Conservation (phyloP, 2,113 vertebrate genomes). For the Serilophus lunatus region DNA sequence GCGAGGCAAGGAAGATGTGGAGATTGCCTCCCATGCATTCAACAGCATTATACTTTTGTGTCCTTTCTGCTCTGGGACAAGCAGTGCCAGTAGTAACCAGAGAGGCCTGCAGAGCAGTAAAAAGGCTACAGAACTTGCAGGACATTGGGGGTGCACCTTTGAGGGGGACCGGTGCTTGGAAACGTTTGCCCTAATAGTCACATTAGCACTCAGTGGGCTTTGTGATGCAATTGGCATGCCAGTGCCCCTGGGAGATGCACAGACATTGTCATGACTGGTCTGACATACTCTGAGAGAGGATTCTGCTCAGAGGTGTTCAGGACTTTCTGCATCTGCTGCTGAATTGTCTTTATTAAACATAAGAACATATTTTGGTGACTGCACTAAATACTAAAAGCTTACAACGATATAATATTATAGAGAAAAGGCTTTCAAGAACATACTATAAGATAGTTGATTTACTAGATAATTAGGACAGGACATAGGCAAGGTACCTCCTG, state of each 20-base stretch:
- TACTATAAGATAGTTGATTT: not conserved
- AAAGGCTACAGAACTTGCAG: not conserved
- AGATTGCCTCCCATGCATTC: not conserved
- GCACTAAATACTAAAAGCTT: not conserved
- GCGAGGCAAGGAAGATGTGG: not conserved
- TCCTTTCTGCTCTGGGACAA: not conserved
- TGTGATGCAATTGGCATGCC: not conserved
- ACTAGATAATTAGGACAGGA: not conserved
- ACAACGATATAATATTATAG: not conserved
- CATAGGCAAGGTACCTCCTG: not conserved
- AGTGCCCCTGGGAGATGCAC: not conserved
- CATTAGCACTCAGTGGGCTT: not conserved
- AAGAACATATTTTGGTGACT: not conserved
- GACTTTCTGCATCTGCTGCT: not conserved
- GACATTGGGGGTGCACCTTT: accelerated
- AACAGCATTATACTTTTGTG: not conserved
- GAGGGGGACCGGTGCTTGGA: not conserved
- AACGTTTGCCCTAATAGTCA: not conserved
- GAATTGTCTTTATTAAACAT: not conserved
- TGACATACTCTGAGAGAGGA: not conserved
- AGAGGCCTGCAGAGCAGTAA: not conserved
- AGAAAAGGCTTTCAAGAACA: not conserved
- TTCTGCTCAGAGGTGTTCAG: not conserved
- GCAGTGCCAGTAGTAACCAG: not conserved
- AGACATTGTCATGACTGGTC: not conserved